Evolutionary conservation across 2,888 invertebrate species (phyloP).

Genomic region (Epirrita christyi): DNA sequence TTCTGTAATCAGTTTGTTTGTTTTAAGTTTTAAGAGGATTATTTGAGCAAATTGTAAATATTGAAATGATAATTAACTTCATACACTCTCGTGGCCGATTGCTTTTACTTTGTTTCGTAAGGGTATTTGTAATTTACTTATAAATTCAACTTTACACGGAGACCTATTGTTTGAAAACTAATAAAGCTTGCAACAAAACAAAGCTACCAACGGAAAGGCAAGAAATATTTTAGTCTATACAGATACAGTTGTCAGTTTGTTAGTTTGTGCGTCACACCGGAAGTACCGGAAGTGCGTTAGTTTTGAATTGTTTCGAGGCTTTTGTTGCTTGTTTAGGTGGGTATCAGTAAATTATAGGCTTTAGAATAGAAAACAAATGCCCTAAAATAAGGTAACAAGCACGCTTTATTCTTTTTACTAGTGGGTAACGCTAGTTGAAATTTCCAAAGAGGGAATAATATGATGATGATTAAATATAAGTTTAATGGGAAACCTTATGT

Average conservation of each 20-base stretch:
- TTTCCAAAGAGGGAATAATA: too few species aligned
- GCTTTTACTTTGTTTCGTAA: too few species aligned
- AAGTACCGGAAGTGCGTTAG: slow-evolving; percentile 54
- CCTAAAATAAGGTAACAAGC: neutral
- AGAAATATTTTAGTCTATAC: slow-evolving; percentile 43
- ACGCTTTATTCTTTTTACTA: too few species aligned
- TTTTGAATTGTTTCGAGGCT: slow-evolving; percentile 48
- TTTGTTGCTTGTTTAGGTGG: slow-evolving; percentile 32
- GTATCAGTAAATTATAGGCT: slow-evolving; percentile 16
- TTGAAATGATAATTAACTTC: too few species aligned
- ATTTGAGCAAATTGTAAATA: too few species aligned
- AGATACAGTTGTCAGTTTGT: slow-evolving; percentile 41
- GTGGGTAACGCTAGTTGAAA: too few species aligned
- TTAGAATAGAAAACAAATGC: neutral
- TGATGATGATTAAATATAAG: too few species aligned
- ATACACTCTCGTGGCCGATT: too few species aligned
- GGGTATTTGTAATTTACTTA: too few species aligned
- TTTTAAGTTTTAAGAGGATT: too few species aligned
- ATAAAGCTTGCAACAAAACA: slow-evolving; percentile 32
- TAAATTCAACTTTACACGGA: too few species aligned
- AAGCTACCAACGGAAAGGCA: slow-evolving; percentile 31
- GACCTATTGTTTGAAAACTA: slow-evolving; percentile 36
- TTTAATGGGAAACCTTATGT: neutral
- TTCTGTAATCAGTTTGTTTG: too few species aligned
- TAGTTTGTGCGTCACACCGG: slow-evolving; percentile 44